Base-by-base conservation (phyloP, 1,140 invertebrate genomes). In the Euwallacea fornicatus region DNA sequence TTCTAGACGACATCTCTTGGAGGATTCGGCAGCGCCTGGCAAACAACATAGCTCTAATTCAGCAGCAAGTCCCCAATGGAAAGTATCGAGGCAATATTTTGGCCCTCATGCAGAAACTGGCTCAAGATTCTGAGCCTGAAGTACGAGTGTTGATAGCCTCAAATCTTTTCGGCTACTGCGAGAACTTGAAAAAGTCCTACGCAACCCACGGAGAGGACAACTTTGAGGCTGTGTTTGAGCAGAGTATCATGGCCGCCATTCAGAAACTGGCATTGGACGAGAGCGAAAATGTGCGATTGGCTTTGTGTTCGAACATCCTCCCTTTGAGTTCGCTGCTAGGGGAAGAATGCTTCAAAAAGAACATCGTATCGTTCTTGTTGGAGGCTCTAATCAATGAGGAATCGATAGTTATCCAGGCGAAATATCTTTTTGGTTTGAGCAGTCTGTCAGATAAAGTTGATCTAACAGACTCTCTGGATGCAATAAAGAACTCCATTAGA, bases 1-100 rank as follows among this genome's bases (percentile, higher is more conserved):
- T 76, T 76, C 50, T 44, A 78, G 78, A 71, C 43, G 72, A 76
- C 44, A 13, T 54, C 8, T 78, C 77, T 11, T 80, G 78, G 80
- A 78, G 73, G 62, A 67, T 79, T 7, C 72, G 77, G 13, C 75
- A 77, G 66, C 67, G 70, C 15, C 42, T 80, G 6, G 77, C 79
- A 3, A 53, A 46, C 50, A 43, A 72, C 16, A 76, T 81, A 16
- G 66, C 74, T 2, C 59, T 73, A 16, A 71, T 81, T 2, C 78
- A 76, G 42, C 42, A 74, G 10, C 41, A 69, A 9, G 62, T 78
- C n/a, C 66, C 53, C 8, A 56, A 62, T 13, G 54, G 16, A 11
- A 74, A 73, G 63, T 68, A 69, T 7, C 66, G 72, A 4, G 69
- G 72, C 41, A 74, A 66, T 53, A 44, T 78, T 8, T 15, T 78